These are phyloP conservation scores for Holothuria leucospilota DNA, from an alignment of 53 echinoderm and acorn worm genomes.

Conservation along the genomic window DNA sequence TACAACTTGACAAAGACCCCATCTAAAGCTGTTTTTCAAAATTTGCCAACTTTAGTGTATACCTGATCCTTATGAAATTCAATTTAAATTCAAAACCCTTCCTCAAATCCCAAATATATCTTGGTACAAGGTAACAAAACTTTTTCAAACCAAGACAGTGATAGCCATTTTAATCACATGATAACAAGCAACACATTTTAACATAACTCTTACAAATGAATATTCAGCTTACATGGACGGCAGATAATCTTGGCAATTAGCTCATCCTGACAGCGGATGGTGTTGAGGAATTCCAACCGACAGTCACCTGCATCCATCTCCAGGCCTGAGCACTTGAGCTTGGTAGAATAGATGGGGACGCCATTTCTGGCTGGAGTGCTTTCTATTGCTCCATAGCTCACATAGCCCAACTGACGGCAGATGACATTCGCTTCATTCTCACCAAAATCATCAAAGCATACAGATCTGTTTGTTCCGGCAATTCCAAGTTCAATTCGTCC, in stretches of 20 bases:
- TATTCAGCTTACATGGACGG: conserved; percentile 11
- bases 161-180: no score
- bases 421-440: conserved; percentile 23
- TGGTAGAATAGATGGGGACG: conserved; percentile 5
- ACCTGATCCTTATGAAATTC: no score
- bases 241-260: conserved; percentile 14
- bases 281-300: conserved; percentile 19
- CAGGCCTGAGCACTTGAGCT: conserved; percentile 25
- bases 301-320: conserved; percentile 1
- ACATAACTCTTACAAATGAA: no score
- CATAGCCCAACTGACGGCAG: conserved; percentile 16
- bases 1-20: no score
- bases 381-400: background rate
- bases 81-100: no score
- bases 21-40: no score
- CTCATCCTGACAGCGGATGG: conserved; percentile 33
- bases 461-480: conserved; percentile 1
- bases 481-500: background rate
- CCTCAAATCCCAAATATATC: no score
- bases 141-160: no score
- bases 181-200: no score
- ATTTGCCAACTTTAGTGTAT: no score
- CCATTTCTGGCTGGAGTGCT: background rate
- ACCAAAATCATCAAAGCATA: conserved; percentile 17
- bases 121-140: no score